Percentiles rank a stretch among this genome's conserved stretches.
Evolutionary conservation across 1,140 invertebrate genomes (phyloP).

Genomic region (Streblospio benedicti): DNA sequence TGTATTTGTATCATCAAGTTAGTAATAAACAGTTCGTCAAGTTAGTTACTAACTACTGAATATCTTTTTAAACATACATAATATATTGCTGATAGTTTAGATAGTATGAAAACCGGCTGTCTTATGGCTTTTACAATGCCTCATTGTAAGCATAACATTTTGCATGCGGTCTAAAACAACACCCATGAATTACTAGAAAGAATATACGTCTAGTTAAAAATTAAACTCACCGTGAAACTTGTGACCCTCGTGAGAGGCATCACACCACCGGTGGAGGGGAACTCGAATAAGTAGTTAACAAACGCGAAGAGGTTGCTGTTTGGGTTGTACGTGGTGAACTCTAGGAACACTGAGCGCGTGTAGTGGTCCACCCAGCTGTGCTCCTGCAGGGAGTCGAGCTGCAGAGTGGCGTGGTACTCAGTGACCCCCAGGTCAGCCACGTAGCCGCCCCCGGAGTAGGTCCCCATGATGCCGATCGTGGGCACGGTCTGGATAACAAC

Average conservation of each 20-base stretch:
- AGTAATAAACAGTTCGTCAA: no score
- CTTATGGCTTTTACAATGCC: no score
- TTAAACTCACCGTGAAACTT: no score
- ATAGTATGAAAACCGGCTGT: no score
- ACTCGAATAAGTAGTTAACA: constrained; percentile 54
- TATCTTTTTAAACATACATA: no score
- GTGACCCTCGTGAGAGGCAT: neutral
- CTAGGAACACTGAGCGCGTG: constrained; percentile 57
- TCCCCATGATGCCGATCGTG: neutral
- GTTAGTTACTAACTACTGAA: no score
- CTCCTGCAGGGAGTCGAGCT: constrained; percentile 40
- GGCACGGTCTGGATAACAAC: neutral
- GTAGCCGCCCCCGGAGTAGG: constrained; percentile 22
- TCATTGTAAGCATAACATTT: no score
- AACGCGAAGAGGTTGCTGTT: constrained; percentile 58
- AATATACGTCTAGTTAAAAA: no score
- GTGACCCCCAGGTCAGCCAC: constrained; percentile 14
- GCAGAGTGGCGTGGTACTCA: neutral
- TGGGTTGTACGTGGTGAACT: constrained; percentile 60
- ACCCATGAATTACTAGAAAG: no score
- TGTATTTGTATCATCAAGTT: no score
- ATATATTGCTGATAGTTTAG: no score
- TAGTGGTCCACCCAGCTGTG: constrained; percentile 53
- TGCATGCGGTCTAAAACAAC: no score
- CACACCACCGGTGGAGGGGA: constrained; percentile 55